Evolutionary conservation across 2,113 vertebrate genomes (phyloP).

Genomic region (Odocoileus virginianus): DNA sequence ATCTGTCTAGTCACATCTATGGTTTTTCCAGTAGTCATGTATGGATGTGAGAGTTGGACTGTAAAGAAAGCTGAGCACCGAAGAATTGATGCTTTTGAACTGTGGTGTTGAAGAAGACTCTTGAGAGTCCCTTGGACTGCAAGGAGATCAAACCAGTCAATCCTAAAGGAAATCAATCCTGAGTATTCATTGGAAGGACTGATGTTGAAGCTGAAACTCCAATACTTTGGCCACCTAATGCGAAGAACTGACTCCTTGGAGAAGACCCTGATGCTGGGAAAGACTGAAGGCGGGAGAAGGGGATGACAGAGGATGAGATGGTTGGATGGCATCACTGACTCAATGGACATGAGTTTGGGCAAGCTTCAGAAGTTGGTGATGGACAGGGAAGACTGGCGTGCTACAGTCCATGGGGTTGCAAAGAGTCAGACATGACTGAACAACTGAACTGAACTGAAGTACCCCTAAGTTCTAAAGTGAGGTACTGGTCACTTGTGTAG

Average conservation of each 20-base stretch:
- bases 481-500: background rate
- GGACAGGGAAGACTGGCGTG: background rate
- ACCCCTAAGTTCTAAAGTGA: background rate
- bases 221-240: background rate
- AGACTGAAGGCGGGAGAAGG: background rate
- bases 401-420: background rate
- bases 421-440: background rate
- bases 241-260: background rate
- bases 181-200: background rate
- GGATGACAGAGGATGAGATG: background rate
- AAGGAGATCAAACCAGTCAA: background rate
- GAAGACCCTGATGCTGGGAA: background rate
- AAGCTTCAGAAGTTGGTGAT: background rate
- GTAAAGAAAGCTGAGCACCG: fast-evolving
- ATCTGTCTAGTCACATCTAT: background rate
- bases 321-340: background rate
- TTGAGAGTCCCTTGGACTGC: background rate
- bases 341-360: background rate
- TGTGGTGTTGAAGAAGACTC: background rate
- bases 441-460: background rate
- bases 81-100: background rate
- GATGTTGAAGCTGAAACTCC: background rate
- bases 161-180: background rate
- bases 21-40: background rate
- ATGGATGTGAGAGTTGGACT: background rate